Percentiles rank a stretch among this genome's conserved stretches.
Conservation (phyloP, 2,797 vertebrate genomes). For the Kryptolebias ocellatus region DNA sequence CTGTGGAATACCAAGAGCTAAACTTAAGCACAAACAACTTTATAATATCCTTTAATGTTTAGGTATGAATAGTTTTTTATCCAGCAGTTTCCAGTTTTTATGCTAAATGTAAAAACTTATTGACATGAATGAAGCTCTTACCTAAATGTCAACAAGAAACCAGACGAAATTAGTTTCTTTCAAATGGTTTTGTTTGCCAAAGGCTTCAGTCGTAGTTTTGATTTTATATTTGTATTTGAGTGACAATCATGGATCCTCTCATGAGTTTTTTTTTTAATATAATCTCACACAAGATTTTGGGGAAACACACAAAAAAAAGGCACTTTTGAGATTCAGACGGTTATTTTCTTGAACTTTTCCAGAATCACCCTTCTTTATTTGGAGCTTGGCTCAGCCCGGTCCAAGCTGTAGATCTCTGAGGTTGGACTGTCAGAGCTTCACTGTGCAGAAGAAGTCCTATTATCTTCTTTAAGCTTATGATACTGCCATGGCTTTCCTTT, state of each 20-base stretch:
- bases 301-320: slow-evolving; percentile 24
- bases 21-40: not conserved
- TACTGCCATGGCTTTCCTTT: slow-evolving; percentile 48
- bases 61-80: no score
- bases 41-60: no score
- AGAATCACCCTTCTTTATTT: slow-evolving; percentile 30
- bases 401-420: slow-evolving; percentile 33
- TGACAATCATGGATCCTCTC: slow-evolving; percentile 68
- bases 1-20: not conserved
- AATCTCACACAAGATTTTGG: slow-evolving; percentile 42
- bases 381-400: slow-evolving; percentile 35
- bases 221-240: slow-evolving; percentile 42
- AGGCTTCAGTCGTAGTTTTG: slow-evolving; percentile 37
- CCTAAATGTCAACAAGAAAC: slow-evolving; percentile 8
- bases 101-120: slow-evolving; percentile 1
- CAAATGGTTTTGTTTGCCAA: slow-evolving; percentile 6
- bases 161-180: slow-evolving; percentile 2
- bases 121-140: not conserved
- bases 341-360: slow-evolving; percentile 26
- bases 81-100: slow-evolving; percentile 5
- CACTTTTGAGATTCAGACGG: slow-evolving; percentile 50
- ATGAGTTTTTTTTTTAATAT: slow-evolving; percentile 13
- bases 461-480: slow-evolving; percentile 38
- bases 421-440: slow-evolving; percentile 38
- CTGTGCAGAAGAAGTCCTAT: slow-evolving; percentile 43